A percentile compares a stretch with the other conserved stretches of the same genome.
These are phyloP conservation scores for Callyntrura guangdongensis DNA, from an alignment of 2,888 invertebrate species.

Conservation along the genomic window DNA sequence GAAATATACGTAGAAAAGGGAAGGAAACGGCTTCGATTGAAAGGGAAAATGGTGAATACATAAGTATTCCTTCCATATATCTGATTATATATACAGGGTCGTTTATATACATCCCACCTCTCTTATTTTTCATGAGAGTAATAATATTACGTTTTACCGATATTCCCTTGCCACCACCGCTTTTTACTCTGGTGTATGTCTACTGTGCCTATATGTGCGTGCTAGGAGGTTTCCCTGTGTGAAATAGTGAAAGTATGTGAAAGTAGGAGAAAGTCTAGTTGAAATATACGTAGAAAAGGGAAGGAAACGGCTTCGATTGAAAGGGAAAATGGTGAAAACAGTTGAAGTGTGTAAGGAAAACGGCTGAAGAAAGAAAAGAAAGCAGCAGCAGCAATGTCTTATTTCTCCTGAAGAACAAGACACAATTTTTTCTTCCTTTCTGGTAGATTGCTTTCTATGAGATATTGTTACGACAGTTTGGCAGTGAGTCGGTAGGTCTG, in stretches of 20 bases:
- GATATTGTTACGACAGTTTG: slow-evolving; percentile 69
- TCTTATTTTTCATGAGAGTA: slow-evolving; percentile 31
- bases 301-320: slow-evolving; percentile 50
- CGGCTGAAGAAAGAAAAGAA: background rate
- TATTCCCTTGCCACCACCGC: background rate
- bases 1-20: background rate
- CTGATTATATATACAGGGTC: too few species aligned
- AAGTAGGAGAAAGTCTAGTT: background rate
- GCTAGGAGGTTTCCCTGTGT: background rate
- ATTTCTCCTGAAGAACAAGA: slow-evolving; percentile 11
- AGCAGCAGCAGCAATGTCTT: background rate
- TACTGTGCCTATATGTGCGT: background rate
- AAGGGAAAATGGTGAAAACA: slow-evolving; percentile 50
- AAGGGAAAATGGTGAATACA: slow-evolving; percentile 51
- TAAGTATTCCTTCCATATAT: too few species aligned
- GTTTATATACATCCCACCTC: background rate
- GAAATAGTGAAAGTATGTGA: too few species aligned
- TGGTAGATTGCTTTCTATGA: slow-evolving; percentile 65
- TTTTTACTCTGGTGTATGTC: too few species aligned
- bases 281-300: background rate
- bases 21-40: slow-evolving; percentile 50
- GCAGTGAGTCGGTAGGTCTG: slow-evolving; percentile 62
- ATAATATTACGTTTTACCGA: slow-evolving; percentile 3
- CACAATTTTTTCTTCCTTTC: slow-evolving; percentile 20
- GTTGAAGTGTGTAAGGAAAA: slow-evolving; percentile 50